Evolutionary conservation across 2,113 vertebrate genomes (phyloP), one percentile per base, ranked within the genome.

Genomic region (Rallus limicola): DNA sequence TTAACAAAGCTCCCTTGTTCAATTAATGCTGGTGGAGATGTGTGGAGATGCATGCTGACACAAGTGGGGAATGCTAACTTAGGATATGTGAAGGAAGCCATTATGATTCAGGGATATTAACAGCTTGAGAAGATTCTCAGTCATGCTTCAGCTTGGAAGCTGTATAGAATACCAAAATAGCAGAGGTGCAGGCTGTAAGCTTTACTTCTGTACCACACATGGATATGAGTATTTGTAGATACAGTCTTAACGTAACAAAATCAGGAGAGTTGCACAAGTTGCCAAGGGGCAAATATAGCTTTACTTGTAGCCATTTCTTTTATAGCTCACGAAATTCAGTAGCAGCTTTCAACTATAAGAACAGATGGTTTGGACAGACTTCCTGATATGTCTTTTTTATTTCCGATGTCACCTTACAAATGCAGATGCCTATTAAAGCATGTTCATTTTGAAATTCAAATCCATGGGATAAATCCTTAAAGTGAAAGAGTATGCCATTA

Each of bases 141-240:
- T 33, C 33, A 5, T 62, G 23, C 23, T 80, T 59, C 11, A 48
- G 25, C 33, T 59, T 88, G 26, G 6, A 68, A 76, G 60, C 13
- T 70, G 25, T 85, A 7, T 20, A 53, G 76, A 87, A 56, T 46
- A 44, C 50, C 33, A 52, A 74, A 77, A 34, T 24, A 92, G 31
- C 40, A 88, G 71, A 92, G 44, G 33, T 59, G 17, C 36, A 55
- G 15, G 33, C 34, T 44, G 6, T 33, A 46, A 85, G 56, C 18
- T 50, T 17, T 55, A 4, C 36, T 60, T 62, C 42, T 0, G 0
- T 83, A 23, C 25, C 29, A 4, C 2, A 0, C 0, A 0, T 29
- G 13, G 33, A 15, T 68, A 18, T 26, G 20, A 38, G 5, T 71
- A 28, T 76, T 84, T 68, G 13, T 71, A 68, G 36, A 44, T 58